Evolutionary conservation across 1,140 invertebrate genomes (phyloP), one percentile per base, ranked within the genome.

Genomic region (Homarus americanus): DNA sequence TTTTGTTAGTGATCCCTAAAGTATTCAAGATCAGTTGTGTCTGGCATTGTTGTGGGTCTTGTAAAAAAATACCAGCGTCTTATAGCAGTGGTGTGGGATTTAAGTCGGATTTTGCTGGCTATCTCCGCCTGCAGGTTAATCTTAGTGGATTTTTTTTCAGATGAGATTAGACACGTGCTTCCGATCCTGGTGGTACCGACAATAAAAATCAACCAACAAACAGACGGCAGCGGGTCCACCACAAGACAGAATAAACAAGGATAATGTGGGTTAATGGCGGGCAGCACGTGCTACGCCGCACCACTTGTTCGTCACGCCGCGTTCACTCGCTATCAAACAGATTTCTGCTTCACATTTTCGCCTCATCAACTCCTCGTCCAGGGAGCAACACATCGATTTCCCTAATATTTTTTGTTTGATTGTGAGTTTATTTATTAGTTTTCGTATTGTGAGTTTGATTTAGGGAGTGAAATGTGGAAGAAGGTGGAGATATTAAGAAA

Each of bases 231-330:
- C 73, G 4, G 73, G 7, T 17, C 2, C 41, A 44, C 76, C 76
- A 79, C 76, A 79, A 79, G 76, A 49, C 41, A 79, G 34, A 79
- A 79, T 79, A 79, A 79, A 79, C 76, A 79, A 79, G 10, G 76
- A 49, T 44, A 79, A 79, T 79, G 44, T 79, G 76, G 40, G 38
- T 9, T 79, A 44, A 79, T 79, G 24, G 24, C 2, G 34, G 76
- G 24, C 40, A 12, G 40, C 76, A 79, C 76, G 76, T 79, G 76
- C 40, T 41, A 24, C 40, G n/a, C 63, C 24, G 36, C 34, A 15
- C 34, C 73, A 76, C 73, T 80, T 44, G 49, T 28, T 80, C 28
- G 24, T n/a, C 15, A 53, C 41, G 28, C 12, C 5, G n/a, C 63
- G n/a, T 69, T 12, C 20, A 10, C n/a, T 12, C 24, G n/a, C 63